Conservation (phyloP, 2,113 vertebrate genomes). For the Rhabdornis inornatus region DNA sequence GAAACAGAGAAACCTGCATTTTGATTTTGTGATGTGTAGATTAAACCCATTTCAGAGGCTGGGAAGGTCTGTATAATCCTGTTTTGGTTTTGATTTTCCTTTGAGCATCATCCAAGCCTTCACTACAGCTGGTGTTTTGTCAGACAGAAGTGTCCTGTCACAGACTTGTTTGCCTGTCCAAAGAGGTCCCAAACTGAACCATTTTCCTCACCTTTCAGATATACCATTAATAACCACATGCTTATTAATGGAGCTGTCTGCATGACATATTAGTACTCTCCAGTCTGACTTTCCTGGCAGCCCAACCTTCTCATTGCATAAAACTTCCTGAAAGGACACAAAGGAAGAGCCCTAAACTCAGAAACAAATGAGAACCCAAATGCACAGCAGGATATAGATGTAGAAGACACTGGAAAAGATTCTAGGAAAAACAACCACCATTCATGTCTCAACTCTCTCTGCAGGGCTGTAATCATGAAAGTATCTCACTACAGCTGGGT, state of each 20-base stretch:
- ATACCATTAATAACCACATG: neutral
- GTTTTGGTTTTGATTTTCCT: neutral
- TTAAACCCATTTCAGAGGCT: neutral
- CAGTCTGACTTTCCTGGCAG: neutral
- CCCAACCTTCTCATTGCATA: neutral
- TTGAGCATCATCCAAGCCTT: neutral
- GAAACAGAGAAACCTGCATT: neutral
- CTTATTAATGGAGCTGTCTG: neutral
- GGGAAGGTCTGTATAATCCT: neutral
- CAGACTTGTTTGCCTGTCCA: neutral
- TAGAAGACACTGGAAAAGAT: neutral
- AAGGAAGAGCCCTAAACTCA: neutral
- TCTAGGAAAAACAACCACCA: neutral
- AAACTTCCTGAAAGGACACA: neutral
- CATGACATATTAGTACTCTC: neutral
- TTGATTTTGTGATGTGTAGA: neutral
- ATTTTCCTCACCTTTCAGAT: neutral
- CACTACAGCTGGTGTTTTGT: neutral
- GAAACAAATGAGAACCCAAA: neutral
- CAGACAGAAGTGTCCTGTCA: neutral
- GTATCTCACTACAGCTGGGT: neutral
- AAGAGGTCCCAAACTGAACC: neutral
- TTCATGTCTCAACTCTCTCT: neutral
- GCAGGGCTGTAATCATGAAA: neutral
- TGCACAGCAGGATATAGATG: neutral